Percentiles rank a stretch among this genome's conserved stretches.
phyloP scores from a whole-genome alignment of 2,888 invertebrate species.

The Agrenia bidenticulata region DNA sequence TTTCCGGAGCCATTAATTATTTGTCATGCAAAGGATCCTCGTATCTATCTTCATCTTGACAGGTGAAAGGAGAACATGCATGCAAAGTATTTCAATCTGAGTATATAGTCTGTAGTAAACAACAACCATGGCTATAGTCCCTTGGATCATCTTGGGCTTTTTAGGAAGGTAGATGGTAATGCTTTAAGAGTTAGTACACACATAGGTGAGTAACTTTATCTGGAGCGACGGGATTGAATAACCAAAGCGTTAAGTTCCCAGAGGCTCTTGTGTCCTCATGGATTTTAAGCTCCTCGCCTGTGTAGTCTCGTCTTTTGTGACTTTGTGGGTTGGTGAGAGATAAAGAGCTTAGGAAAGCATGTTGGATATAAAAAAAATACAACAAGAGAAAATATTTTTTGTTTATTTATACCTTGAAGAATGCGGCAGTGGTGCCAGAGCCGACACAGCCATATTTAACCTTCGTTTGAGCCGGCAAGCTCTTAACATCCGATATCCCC shows the following conservation, averaged over 20 bases:
- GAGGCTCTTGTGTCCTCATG: too few species aligned
- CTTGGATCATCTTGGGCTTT: too few species aligned
- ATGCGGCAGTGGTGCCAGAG: conserved; percentile 90
- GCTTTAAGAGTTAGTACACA: too few species aligned
- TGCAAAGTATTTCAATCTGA: conserved; percentile 8
- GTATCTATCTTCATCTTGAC: conserved; percentile 36
- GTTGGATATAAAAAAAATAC: neutral
- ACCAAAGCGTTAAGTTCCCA: too few species aligned
- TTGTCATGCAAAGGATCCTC: conserved; percentile 31
- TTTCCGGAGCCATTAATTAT: conserved; percentile 48
- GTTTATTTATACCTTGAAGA: conserved; percentile 75
- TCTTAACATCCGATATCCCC: conserved; percentile 44
- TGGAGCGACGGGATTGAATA: too few species aligned
- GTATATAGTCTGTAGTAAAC: too few species aligned
- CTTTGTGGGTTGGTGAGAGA: neutral
- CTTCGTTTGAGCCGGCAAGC: conserved; percentile 75
- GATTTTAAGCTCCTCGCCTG: neutral
- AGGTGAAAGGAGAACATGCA: conserved; percentile 33
- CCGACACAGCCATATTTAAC: conserved; percentile 92
- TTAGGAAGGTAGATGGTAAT: too few species aligned
- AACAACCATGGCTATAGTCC: too few species aligned
- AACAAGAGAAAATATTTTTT: conserved; percentile 1
- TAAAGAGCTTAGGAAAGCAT: neutral
- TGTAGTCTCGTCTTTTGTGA: too few species aligned
- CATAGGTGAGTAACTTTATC: too few species aligned